A percentile compares a stretch with the other conserved stretches of the same genome.
Conservation (phyloP, 2,113 vertebrate genomes). For the Phalacrocorax brasilianus region DNA sequence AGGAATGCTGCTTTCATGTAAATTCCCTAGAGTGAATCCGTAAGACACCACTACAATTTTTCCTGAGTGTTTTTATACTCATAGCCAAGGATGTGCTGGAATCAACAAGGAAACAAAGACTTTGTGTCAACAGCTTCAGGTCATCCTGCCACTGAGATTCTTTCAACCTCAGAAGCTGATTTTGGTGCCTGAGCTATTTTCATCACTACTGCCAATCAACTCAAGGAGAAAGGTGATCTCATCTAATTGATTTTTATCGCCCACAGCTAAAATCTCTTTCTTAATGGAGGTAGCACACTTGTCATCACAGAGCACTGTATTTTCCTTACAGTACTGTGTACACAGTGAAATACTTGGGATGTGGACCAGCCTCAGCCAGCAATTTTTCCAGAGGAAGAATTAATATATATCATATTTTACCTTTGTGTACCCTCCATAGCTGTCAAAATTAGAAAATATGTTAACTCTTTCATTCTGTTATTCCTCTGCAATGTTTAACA, state of each 20-base stretch:
- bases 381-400: constrained; percentile 2
- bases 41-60: not conserved
- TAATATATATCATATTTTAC: not conserved
- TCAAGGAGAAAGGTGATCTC: constrained; percentile 28
- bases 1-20: not conserved
- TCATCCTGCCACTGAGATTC: not conserved
- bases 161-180: constrained; percentile 20
- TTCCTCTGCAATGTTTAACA: not conserved
- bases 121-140: constrained; percentile 2
- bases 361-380: not conserved
- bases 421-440: not conserved
- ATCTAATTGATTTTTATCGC: constrained; percentile 61
- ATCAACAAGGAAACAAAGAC: constrained; percentile 6
- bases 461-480: constrained; percentile 21
- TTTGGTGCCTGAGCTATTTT: constrained; percentile 19
- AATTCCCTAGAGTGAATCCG: not conserved
- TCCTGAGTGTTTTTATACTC: not conserved
- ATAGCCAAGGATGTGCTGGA: not conserved
- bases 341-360: not conserved
- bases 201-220: constrained; percentile 28
- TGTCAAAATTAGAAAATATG: not conserved
- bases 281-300: constrained; percentile 18
- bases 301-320: not conserved
- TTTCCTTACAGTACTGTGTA: constrained; percentile 2
- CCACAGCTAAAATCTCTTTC: constrained; percentile 48